Evolutionary conservation across 2,113 vertebrate genomes (phyloP).

Genomic region (Sakesphorus luctuosus): DNA sequence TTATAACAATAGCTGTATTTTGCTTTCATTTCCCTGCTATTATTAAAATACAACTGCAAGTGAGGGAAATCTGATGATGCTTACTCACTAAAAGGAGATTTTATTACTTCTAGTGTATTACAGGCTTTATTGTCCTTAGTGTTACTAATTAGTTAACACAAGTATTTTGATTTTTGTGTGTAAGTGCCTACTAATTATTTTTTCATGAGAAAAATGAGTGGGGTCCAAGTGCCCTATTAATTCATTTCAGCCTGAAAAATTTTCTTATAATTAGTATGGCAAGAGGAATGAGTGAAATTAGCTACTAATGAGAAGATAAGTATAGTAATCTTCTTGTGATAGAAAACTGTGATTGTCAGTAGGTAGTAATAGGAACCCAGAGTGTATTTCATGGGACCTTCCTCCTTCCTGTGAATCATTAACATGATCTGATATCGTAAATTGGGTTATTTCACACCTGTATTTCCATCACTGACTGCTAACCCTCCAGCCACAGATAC

Average conservation of each 20-base stretch:
- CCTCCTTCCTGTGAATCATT: slow-evolving; percentile 70
- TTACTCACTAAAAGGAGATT: not conserved
- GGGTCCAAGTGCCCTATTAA: slow-evolving; percentile 73
- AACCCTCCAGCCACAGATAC: slow-evolving; percentile 67
- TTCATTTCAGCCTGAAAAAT: slow-evolving; percentile 70
- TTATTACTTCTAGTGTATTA: slow-evolving; percentile 22
- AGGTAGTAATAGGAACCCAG: slow-evolving; percentile 63
- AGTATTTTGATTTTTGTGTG: slow-evolving; percentile 59
- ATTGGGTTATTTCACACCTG: slow-evolving; percentile 76
- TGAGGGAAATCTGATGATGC: not conserved
- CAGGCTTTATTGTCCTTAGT: slow-evolving; percentile 61
- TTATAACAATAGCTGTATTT: not conserved
- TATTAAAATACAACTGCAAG: not conserved
- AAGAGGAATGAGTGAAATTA: slow-evolving; percentile 76
- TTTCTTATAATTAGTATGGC: slow-evolving; percentile 76
- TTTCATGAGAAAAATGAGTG: slow-evolving; percentile 61
- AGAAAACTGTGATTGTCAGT: slow-evolving; percentile 70
- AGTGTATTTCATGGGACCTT: slow-evolving; percentile 67
- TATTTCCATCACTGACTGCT: slow-evolving; percentile 70
- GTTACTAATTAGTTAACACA: slow-evolving; percentile 67
- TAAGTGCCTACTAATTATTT: slow-evolving; percentile 68
- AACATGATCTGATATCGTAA: slow-evolving; percentile 66
- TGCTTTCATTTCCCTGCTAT: not conserved
- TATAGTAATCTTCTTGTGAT: slow-evolving; percentile 73
- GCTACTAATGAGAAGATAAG: slow-evolving; percentile 80